Base-by-base conservation (phyloP, 2,797 vertebrate genomes). In the Aldrovandia affinis region DNA sequence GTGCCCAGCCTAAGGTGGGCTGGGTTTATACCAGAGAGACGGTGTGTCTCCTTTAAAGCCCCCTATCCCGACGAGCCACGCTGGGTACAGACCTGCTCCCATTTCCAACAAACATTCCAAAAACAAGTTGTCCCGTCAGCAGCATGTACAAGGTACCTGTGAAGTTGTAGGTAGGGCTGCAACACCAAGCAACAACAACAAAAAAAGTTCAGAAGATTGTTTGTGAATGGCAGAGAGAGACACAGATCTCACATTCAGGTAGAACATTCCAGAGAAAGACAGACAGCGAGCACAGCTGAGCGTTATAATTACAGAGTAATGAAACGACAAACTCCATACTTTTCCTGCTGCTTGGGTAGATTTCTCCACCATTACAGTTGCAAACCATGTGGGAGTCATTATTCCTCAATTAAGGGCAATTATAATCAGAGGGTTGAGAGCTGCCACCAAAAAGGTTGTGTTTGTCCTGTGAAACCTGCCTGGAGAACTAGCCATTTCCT, bases 371-470 rank as follows among this genome's bases (percentile, higher is more conserved):
- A 39, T n/a, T 57, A 44, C 68, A 55, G 54, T 81, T 81, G 54
- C 42, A 85, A 85, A 81, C 39, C 84, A 63, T 77, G 20, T 85
- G 79, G 68, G 61, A 81, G 68, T 81, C 79, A 81, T 85, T 81
- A 85, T 81, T 81, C 68, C 7, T 47, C 65, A 54, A 77, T 81
- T 77, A 81, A 81, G 22, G 54, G 57, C 80, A 81, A 77, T 85
- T 81, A 79, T 50, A 81, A 81, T 84, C 47, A 81, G 52, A 55
- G 54, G 61, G 18, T 36, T 18, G 55, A 77, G n/a, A 61, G 25
- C 54, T 14, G 39, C 12, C 78, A 50, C 52, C 52, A 70, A 36
- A 83, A 70, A 68, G 47, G 78, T 73, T 68, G 42, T 61, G 59
- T 83, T 79, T 63, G 10, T 36, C n/a, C 77, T 20, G 18, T 57